These are phyloP conservation scores for Aegotheles bennettii DNA, from an alignment of 2,113 vertebrate species.

Conservation along the genomic window DNA sequence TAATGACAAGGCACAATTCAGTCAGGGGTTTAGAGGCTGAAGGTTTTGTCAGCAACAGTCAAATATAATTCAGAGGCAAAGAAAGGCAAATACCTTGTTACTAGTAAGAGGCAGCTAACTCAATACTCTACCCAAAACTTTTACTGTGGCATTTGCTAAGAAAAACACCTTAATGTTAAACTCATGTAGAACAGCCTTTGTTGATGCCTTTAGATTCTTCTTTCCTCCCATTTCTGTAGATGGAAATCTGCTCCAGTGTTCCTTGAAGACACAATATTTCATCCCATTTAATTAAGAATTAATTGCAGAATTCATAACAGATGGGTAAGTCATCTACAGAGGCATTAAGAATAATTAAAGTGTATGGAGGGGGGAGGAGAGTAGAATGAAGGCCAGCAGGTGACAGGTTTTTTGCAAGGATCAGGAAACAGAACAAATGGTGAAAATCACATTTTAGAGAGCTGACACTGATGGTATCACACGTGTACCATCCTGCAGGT, in stretches of 20 bases:
- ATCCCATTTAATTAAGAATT: slow-evolving; percentile 28
- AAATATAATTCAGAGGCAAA: not conserved
- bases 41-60: not conserved
- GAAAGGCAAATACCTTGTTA: not conserved
- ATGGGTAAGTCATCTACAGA: slow-evolving; percentile 29
- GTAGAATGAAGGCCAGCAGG: not conserved
- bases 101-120: not conserved
- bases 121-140: not conserved
- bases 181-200: not conserved
- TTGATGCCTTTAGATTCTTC: not conserved
- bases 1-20: not conserved
- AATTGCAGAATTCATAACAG: slow-evolving; percentile 43
- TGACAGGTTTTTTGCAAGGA: not conserved
- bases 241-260: not conserved
- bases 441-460: not conserved
- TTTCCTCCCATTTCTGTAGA: not conserved
- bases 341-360: not conserved
- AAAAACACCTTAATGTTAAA: not conserved
- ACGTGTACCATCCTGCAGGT: not conserved
- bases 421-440: not conserved
- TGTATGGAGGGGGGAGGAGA: not conserved
- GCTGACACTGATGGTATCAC: not conserved
- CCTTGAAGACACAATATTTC: slow-evolving; percentile 6
- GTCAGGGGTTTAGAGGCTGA: not conserved
- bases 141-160: not conserved